A percentile compares a stretch with the other conserved stretches of the same genome.
Evolutionary conservation across 2,888 invertebrate species (phyloP).

Genomic region (Brachyopa scutellaris): DNA sequence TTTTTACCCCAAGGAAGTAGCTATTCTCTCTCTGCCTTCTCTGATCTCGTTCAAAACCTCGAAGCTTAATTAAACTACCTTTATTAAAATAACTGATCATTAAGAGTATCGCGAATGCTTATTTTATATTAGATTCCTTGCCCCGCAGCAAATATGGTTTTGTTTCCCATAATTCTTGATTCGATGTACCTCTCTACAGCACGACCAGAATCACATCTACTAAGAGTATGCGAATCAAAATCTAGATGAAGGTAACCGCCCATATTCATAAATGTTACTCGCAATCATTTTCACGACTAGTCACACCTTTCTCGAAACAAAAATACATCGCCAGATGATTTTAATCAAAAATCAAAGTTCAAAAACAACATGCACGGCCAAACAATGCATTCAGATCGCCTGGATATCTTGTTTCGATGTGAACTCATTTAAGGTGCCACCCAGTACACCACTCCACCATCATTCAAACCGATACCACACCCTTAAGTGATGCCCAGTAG

Average conservation of each 20-base stretch:
- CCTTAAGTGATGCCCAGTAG: constrained; percentile 17
- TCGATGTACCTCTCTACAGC: no score
- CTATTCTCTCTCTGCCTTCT: no score
- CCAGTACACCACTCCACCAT: constrained; percentile 13
- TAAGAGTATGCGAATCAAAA: constrained; percentile 15
- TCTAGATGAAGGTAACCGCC: neutral
- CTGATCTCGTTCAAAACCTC: no score
- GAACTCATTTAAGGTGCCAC: constrained; percentile 50
- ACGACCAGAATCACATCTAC: neutral
- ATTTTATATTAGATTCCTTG: no score
- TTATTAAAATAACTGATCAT: no score
- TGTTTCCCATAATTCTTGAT: no score
- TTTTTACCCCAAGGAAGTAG: no score
- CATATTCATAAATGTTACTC: constrained; percentile 18
- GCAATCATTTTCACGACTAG: constrained; percentile 35
- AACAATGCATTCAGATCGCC: constrained; percentile 13
- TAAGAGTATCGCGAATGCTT: no score
- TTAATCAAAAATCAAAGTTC: constrained; percentile 49
- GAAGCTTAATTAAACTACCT: no score
- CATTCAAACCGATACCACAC: constrained; percentile 18
- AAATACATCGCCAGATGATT: constrained; percentile 21
- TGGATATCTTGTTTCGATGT: constrained; percentile 13
- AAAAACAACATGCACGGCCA: neutral
- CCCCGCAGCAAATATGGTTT: no score
- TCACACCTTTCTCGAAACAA: constrained; percentile 39